Base-by-base conservation (phyloP, 2,888 invertebrate species). In the Andrena bicolor region DNA sequence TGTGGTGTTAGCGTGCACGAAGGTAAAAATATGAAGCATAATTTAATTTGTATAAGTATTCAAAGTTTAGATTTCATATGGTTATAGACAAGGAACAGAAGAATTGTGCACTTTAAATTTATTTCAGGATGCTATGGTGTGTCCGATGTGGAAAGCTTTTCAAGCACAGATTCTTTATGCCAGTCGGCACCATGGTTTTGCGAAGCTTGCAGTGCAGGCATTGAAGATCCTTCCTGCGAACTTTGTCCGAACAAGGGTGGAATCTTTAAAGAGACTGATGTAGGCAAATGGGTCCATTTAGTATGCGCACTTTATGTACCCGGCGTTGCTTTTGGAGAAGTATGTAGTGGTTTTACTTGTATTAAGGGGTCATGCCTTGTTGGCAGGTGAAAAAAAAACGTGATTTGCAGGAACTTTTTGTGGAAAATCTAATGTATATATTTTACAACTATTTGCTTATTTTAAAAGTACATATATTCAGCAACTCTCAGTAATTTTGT, bases 121-220 rank as follows among this genome's bases (percentile, higher is more conserved):
- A 72, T 85, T 84, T 76, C 88, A 96, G 97, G 98, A 84, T 99
- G 99, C 92, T 99, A 99, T 94, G 99, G 99, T 6, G 97, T 99
- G 53, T 97, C 98, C 61, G 99, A 99, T 93, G 97, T 97, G 61
- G 97, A 97, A 56, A 98, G 98, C 94, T 96, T 98, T 83, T 97
- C 98, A 5, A 99, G 99, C 92, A 98, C 98, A 32, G 97, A 98
- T 85, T 99, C 99, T 16, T 97, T 98, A 0, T 98, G 98, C 73
- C 98, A 99, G 35, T 99, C 99, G 0, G 99, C 99, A 86, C 99
- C 99, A 0, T 99, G 99, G 99, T 99, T 99, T 94, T 99, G 99
- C 95, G 99, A 99, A 94, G 98, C 99, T 5, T 99, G 99, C 92
- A 97, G 98, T 90, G 98, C 98, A 26, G 98, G 98, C 0, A 96